A percentile compares a stretch with the other conserved stretches of the same genome.
phyloP scores from a whole-genome alignment of 2,113 vertebrate species.

The Hemiscyllium ocellatum region DNA sequence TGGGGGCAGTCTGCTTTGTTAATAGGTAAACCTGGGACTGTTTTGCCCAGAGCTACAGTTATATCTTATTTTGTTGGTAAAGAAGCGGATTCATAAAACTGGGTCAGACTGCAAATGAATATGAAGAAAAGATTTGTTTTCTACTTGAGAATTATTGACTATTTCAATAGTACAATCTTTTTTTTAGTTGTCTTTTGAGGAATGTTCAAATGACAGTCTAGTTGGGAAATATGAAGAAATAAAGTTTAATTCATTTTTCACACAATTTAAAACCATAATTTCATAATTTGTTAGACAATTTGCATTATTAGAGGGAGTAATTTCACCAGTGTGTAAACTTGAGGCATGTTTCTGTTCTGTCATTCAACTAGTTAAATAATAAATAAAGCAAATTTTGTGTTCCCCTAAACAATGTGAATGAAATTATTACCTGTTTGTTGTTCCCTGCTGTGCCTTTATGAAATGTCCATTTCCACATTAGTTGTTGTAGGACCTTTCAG shows the following conservation, averaged over 20 bases:
- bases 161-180: constrained; percentile 45
- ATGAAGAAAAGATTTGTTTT: constrained; percentile 41
- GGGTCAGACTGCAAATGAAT: constrained; percentile 38
- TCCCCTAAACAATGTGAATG: neutral
- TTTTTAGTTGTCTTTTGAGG: neutral
- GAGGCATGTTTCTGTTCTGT: neutral
- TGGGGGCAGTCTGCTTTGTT: constrained; percentile 43
- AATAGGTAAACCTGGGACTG: constrained; percentile 31
- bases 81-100: constrained; percentile 13
- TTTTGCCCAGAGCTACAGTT: constrained; percentile 19
- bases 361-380: neutral
- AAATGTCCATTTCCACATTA: neutral
- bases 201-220: neutral
- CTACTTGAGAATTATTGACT: constrained; percentile 46
- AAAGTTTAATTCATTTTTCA: neutral
- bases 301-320: neutral
- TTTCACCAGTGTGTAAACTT: neutral
- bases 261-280: neutral
- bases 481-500: neutral
- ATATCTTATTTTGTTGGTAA: constrained; percentile 30
- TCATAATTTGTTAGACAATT: neutral
- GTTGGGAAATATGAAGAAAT: neutral
- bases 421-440: neutral
- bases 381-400: neutral
- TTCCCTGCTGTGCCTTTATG: neutral